Percentiles rank a stretch among this genome's conserved stretches.
Evolutionary conservation across 2,888 invertebrate species (phyloP).

Genomic region (Netelia fuscicornis): DNA sequence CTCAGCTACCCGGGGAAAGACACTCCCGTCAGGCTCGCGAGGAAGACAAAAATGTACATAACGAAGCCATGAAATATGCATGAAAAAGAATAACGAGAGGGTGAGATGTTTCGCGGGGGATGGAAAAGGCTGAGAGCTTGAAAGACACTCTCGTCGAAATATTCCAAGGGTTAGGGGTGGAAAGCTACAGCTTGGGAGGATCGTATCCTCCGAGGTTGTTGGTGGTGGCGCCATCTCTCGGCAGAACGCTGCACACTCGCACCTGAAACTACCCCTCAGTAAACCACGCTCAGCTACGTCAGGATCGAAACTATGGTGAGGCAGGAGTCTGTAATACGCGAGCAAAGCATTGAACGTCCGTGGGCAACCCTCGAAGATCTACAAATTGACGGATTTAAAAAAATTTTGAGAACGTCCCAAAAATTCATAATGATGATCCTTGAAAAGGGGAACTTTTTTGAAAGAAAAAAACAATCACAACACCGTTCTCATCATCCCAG

Average conservation of each 20-base stretch:
- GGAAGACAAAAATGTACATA: constrained; percentile 67
- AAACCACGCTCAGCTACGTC: constrained; percentile 1
- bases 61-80: constrained; percentile 68
- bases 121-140: constrained; percentile 27
- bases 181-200: constrained; percentile 7
- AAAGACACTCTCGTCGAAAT: constrained; percentile 46
- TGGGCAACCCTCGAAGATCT: constrained; percentile 51
- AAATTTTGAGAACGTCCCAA: not conserved
- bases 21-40: constrained; percentile 48
- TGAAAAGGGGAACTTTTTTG: not conserved
- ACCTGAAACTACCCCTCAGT: constrained; percentile 63
- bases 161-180: constrained; percentile 29
- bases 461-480: not conserved
- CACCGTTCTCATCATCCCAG: not conserved
- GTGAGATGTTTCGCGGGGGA: constrained; percentile 14
- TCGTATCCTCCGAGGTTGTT: constrained; percentile 30
- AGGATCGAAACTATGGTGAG: constrained; percentile 10
- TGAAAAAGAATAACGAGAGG: constrained; percentile 42
- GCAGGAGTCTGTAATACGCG: constrained; percentile 55
- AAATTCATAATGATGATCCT: not conserved
- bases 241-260: constrained; percentile 33
- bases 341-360: constrained; percentile 57
- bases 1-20: constrained; percentile 47
- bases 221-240: constrained; percentile 63
- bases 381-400: not conserved